Conservation (phyloP, 2,113 vertebrate species). For the Meriones unguiculatus region DNA sequence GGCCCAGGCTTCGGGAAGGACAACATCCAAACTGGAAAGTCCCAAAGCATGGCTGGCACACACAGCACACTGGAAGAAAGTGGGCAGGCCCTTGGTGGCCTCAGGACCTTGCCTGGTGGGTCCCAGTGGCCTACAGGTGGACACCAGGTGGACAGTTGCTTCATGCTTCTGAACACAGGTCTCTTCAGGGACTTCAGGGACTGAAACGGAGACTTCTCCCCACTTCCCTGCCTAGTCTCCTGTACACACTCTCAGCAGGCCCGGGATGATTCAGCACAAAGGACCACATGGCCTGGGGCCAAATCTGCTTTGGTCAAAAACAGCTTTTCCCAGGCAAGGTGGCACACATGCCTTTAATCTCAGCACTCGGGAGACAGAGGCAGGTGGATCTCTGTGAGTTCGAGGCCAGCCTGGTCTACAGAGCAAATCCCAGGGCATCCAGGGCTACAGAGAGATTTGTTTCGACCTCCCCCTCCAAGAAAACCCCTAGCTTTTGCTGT, state of each 20-base stretch:
- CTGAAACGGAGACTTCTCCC: background rate
- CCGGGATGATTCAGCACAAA: background rate
- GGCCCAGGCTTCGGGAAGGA: background rate
- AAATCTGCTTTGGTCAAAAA: background rate
- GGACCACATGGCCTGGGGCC: background rate
- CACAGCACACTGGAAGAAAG: background rate
- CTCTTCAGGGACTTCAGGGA: no score
- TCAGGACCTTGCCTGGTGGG: background rate
- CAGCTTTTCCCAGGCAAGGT: background rate
- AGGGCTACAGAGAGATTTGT: background rate
- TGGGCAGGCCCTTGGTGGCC: background rate
- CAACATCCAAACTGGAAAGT: background rate
- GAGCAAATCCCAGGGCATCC: background rate
- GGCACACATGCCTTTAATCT: background rate
- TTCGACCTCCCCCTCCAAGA: background rate
- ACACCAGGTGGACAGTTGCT: rapidly evolving
- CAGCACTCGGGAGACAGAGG: background rate
- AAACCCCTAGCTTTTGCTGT: background rate
- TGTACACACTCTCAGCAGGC: rapidly evolving
- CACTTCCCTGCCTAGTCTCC: no score
- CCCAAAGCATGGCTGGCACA: background rate
- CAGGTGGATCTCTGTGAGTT: background rate
- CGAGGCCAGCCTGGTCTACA: background rate
- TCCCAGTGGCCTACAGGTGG: background rate
- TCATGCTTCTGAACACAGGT: background rate